Evolutionary conservation across 2,797 vertebrate genomes (phyloP).

Genomic region (Lacerta bilineata): DNA sequence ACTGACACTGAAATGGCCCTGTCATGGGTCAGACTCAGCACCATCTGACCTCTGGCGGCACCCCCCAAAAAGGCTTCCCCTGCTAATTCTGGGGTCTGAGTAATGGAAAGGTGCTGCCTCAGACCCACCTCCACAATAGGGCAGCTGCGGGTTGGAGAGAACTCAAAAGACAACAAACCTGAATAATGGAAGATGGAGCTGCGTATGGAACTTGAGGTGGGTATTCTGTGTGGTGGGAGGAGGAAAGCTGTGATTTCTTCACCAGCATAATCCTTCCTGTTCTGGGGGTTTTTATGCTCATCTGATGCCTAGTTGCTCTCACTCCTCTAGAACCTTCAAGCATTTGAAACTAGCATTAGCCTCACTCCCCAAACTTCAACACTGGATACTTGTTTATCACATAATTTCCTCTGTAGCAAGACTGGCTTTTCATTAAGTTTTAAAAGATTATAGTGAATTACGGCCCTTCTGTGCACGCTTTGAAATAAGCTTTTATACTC

Average conservation of each 20-base stretch:
- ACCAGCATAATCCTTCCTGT: neutral
- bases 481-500: neutral
- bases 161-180: neutral
- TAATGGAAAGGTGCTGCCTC: too few relatives aligned
- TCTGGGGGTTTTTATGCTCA: neutral
- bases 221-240: neutral
- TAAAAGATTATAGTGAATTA: conserved; percentile 38
- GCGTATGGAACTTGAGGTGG: neutral
- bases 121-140: neutral
- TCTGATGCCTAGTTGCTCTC: neutral
- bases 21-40: too few relatives aligned
- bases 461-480: conserved; percentile 32
- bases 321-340: neutral
- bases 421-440: neutral
- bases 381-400: neutral
- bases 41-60: too few relatives aligned
- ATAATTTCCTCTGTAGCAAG: neutral
- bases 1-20: too few relatives aligned
- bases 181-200: neutral
- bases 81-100: too few relatives aligned
- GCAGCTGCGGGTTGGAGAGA: neutral
- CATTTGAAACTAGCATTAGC: neutral
- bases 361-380: neutral
- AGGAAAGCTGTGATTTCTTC: neutral
- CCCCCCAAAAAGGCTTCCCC: too few relatives aligned